Conservation (phyloP, 2,888 invertebrate species). For the Mongoloraphidia duomilia region DNA sequence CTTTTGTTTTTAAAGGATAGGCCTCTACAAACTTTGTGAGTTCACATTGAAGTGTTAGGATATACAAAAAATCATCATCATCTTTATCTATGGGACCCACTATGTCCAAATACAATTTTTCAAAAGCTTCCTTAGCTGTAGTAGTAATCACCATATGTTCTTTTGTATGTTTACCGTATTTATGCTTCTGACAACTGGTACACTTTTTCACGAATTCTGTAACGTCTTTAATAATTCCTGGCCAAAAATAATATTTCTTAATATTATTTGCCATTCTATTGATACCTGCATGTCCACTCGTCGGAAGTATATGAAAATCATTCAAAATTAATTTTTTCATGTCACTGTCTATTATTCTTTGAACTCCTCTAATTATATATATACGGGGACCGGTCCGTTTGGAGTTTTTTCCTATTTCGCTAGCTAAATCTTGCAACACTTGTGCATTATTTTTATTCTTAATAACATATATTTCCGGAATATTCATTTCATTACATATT, state of each 20-base stretch:
- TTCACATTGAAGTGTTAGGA: conserved; percentile 11
- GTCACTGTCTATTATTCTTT: conserved; percentile 8
- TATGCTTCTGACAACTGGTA: conserved; percentile 13
- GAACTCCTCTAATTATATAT: conserved; percentile 8
- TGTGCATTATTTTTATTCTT: conserved; percentile 7
- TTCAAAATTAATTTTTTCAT: conserved; percentile 13
- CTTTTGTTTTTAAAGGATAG: too few relatives aligned
- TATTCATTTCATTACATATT: conserved; percentile 2
- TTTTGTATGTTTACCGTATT: conserved; percentile 8
- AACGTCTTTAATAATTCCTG: conserved; percentile 10
- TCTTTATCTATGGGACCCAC: conserved; percentile 9
- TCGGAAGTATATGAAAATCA: conserved; percentile 15
- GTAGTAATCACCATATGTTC: conserved; percentile 11
- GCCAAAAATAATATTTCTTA: conserved; percentile 12
- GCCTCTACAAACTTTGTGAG: conserved; percentile 3
- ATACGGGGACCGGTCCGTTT: conserved; percentile 9
- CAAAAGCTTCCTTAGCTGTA: conserved; percentile 11
- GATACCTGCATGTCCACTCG: conserved; percentile 15
- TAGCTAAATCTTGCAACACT: neutral
- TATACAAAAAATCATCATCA: conserved; percentile 10
- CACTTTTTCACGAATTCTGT: conserved; percentile 13
- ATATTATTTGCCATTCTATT: conserved; percentile 14
- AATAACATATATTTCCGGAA: conserved; percentile 4
- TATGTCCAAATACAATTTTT: conserved; percentile 12
- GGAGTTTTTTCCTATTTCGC: neutral